phyloP scores from a whole-genome alignment of 2,113 vertebrate genomes.

The Osmerus mordax region DNA sequence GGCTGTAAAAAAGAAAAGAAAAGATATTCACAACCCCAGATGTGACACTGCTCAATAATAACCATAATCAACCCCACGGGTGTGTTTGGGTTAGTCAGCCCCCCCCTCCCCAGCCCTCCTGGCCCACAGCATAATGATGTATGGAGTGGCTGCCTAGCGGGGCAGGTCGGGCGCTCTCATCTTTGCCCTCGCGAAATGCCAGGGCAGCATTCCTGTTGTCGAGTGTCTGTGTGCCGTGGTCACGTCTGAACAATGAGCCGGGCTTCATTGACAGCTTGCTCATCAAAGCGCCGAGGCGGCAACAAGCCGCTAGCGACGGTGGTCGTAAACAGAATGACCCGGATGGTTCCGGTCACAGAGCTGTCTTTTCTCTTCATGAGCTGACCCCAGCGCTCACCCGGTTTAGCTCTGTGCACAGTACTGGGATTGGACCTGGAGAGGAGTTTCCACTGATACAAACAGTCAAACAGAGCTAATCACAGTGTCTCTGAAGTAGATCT shows the following conservation, averaged over 20 bases:
- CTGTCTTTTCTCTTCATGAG: not conserved
- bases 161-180: constrained; percentile 33
- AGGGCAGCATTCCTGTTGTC: constrained; percentile 46
- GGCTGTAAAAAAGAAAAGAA: too few species aligned
- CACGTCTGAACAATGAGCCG: constrained; percentile 49
- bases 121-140: constrained; percentile 54
- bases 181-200: constrained; percentile 61
- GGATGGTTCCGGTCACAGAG: not conserved
- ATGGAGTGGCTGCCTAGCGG: constrained; percentile 24
- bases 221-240: constrained; percentile 32
- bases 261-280: constrained; percentile 16
- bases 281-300: constrained; percentile 26
- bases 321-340: constrained; percentile 1
- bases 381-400: too few species aligned
- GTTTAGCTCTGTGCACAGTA: too few species aligned
- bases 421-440: too few species aligned
- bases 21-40: too few species aligned
- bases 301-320: not conserved
- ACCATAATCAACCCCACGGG: too few species aligned
- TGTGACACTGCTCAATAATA: too few species aligned
- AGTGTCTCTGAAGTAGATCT: too few species aligned
- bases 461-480: too few species aligned
- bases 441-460: too few species aligned
- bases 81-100: too few species aligned
- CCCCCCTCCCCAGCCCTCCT: too few species aligned